Conservation (phyloP, 1,140 invertebrate genomes). For the Drosophila saltans region DNA sequence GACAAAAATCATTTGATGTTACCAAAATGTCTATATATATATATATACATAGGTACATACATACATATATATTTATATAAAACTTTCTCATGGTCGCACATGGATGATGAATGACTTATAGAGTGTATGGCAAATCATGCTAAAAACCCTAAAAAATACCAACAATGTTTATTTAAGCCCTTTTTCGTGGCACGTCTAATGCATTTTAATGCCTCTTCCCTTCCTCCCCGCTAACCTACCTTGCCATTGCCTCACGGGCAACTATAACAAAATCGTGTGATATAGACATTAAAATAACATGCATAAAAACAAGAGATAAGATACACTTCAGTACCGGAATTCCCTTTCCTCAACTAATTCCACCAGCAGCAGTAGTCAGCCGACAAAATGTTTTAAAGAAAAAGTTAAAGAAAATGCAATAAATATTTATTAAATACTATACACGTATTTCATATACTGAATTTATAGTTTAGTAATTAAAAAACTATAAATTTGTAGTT, state of each 20-base stretch:
- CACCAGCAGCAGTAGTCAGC: no score
- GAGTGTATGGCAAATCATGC: background rate
- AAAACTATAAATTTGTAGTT: no score
- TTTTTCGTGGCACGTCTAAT: conserved; percentile 15
- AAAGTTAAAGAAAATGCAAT: no score
- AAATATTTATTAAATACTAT: no score
- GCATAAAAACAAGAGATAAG: conserved; percentile 9
- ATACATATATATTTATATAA: background rate
- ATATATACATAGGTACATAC: background rate
- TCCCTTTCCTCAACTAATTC: no score
- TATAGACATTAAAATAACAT: conserved; percentile 5
- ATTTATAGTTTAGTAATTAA: no score
- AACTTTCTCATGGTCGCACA: conserved; percentile 9
- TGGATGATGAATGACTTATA: conserved; percentile 9
- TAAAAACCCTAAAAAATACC: background rate
- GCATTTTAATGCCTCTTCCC: conserved; percentile 19
- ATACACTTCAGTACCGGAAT: background rate
- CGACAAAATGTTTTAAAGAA: no score
- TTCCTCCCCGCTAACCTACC: background rate
- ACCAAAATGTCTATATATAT: background rate
- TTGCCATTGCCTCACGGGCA: background rate
- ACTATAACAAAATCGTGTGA: background rate
- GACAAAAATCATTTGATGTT: conserved; percentile 16
- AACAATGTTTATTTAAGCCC: conserved; percentile 11
- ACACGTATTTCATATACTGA: no score